phyloP scores from a whole-genome alignment of 1,140 invertebrate species.

The Dreissena rostriformis region DNA sequence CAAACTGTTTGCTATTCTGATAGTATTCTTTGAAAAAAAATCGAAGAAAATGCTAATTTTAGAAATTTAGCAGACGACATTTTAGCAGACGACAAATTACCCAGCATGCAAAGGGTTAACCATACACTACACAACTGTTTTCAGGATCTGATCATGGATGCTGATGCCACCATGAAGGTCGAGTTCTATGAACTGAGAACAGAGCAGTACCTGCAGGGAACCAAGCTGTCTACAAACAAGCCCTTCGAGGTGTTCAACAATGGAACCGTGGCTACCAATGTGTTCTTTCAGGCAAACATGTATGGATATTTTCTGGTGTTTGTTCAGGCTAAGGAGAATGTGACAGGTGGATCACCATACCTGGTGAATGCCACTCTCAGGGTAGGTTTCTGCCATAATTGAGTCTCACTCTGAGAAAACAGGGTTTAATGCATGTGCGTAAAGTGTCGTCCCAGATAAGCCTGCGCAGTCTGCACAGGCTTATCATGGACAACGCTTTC shows the following conservation, averaged over 20 bases:
- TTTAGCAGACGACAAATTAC: too few relatives aligned
- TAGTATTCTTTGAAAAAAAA: too few relatives aligned
- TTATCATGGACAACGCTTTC: too few relatives aligned
- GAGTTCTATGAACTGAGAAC: constrained; percentile 87
- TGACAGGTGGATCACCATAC: constrained; percentile 26
- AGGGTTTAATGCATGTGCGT: too few relatives aligned
- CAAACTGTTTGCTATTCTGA: too few relatives aligned
- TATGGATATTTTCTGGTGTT: constrained; percentile 98
- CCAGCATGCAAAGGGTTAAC: too few relatives aligned
- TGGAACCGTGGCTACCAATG: constrained; percentile 93
- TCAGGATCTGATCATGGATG: constrained; percentile 87
- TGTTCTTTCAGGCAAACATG: constrained; percentile 98
- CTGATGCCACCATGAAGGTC: constrained; percentile 88
- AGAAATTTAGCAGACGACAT: too few relatives aligned
- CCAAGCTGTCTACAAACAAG: neutral
- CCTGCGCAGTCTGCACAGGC: too few relatives aligned
- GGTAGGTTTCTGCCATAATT: constrained; percentile 35
- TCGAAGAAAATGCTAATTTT: too few relatives aligned
- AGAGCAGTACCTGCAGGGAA: constrained; percentile 24
- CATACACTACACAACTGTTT: constrained; percentile 46
- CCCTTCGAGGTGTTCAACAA: constrained; percentile 92
- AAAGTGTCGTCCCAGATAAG: neutral
- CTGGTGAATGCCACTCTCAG: constrained; percentile 57
- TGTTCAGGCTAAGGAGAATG: constrained; percentile 92
- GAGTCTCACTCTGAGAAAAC: too few relatives aligned